Conservation (phyloP, 1,140 invertebrate genomes). For the Bursaphelenchus mucronatus region DNA sequence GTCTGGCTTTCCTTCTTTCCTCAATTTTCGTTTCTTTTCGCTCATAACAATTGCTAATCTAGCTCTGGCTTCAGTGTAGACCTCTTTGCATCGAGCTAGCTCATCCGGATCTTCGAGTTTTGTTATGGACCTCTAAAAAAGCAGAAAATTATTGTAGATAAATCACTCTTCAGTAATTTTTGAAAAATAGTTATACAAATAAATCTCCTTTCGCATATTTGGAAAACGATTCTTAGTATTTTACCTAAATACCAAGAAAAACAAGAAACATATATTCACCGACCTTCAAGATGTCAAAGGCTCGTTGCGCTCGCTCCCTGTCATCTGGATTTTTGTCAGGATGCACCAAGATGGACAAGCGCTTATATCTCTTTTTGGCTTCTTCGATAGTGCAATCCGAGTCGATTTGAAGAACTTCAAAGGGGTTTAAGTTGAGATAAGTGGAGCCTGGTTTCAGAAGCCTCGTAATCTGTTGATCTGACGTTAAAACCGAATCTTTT, state of each 20-base stretch:
- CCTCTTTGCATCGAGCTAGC: constrained; percentile 85
- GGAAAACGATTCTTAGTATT: too few species aligned
- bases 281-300: constrained; percentile 82
- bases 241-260: too few species aligned
- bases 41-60: constrained; percentile 88
- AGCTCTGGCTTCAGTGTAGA: constrained; percentile 92
- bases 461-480: constrained; percentile 88
- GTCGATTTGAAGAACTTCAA: constrained; percentile 79
- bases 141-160: too few species aligned
- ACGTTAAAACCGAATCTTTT: constrained; percentile 79
- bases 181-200: too few species aligned
- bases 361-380: constrained; percentile 90
- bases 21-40: constrained; percentile 87
- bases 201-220: too few species aligned
- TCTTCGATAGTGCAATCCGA: constrained; percentile 80
- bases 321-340: constrained; percentile 97
- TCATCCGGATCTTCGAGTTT: constrained; percentile 89
- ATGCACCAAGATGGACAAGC: constrained; percentile 93
- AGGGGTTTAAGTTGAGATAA: constrained; percentile 74
- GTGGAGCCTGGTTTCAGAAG: constrained; percentile 84
- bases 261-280: constrained; percentile 16
- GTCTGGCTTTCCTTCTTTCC: constrained; percentile 78
- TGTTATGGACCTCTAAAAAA: constrained; percentile 76
- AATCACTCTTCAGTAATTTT: too few species aligned
- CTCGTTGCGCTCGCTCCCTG: constrained; percentile 80